phyloP scores from a whole-genome alignment of 2,888 invertebrate species.

The Eristalis arbustorum region DNA sequence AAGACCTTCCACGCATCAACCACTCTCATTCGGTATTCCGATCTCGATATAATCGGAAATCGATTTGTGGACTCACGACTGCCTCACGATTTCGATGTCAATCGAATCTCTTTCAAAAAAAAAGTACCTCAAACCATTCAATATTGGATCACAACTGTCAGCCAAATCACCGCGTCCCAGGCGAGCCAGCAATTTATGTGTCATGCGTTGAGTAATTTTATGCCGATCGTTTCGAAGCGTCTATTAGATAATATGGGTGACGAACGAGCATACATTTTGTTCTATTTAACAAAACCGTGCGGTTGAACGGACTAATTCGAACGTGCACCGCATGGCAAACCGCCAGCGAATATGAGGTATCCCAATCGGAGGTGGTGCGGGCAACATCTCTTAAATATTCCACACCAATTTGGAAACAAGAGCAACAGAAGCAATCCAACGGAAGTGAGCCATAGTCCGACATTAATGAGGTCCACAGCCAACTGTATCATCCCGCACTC shows the following conservation, averaged over 20 bases:
- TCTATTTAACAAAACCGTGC: neutral
- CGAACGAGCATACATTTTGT: neutral
- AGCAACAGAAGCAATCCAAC: neutral
- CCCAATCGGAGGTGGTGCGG: neutral
- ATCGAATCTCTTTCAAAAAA: slow-evolving; percentile 3
- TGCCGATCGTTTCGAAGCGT: neutral
- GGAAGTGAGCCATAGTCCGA: neutral
- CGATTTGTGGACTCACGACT: slow-evolving; percentile 39
- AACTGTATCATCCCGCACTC: too few relatives aligned
- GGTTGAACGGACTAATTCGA: slow-evolving; percentile 10
- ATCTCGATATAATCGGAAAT: slow-evolving; percentile 45
- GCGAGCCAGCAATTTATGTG: neutral
- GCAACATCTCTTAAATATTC: neutral
- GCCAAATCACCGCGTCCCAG: neutral
- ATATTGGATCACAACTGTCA: neutral
- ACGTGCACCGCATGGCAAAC: neutral
- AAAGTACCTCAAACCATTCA: neutral
- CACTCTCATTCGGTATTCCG: slow-evolving; percentile 47
- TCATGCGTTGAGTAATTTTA: neutral
- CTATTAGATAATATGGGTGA: neutral
- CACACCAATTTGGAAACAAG: neutral
- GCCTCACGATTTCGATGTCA: slow-evolving; percentile 52
- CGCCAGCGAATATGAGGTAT: neutral
- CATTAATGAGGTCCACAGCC: neutral
- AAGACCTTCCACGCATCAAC: neutral